Base-by-base conservation (phyloP, 2,888 invertebrate species). In the Luffia ferchaultella region DNA sequence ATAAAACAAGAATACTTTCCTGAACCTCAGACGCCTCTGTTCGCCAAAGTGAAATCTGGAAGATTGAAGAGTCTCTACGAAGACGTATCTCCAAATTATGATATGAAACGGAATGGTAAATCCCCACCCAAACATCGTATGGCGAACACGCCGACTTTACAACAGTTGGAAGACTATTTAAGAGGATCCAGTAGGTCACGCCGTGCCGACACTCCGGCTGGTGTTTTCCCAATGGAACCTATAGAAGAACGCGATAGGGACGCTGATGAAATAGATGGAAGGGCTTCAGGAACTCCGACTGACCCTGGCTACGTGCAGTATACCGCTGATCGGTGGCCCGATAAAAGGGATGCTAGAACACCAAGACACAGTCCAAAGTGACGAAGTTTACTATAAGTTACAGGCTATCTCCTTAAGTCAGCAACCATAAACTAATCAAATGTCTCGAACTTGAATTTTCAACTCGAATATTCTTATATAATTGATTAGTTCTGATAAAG, bases 281-380 rank as follows among this genome's bases (percentile, higher is more conserved):
- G 85, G 47, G 85, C 86, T 1, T 87, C 87, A 0, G 89, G 89
- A n/a, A 87, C 89, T 0, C 90, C 91, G 0, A 88, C 87, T 0
- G 91, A 91, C 67, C 91, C 90, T 0, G 91, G 91, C 2, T 92
- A 87, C 60, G 91, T 92, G 1, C 88, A 89, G 61, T 91, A 91
- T 62, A 87, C 90, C 0, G 91, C 90, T 1, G 88, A 87, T 54
- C 86, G 88, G 58, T 91, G 91, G 91, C 86, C 87, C 0, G 83
- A 85, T 45, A 80, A 77, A 48, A 60, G 80, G 19, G 85, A 80
- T 60, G 63, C 84, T 5, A 85, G 87, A 58, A 88, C 89, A 1
- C 89, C 89, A 1, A 64, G 85, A 55, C 85, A 86, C 54, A 87
- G 86, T 62, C 87, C 86, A 2, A 83, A 30, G 12, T 30, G 30